A percentile compares a stretch with the other conserved stretches of the same genome.
Evolutionary conservation across 2,888 invertebrate species (phyloP).

Genomic region (Synergus itoensis): DNA sequence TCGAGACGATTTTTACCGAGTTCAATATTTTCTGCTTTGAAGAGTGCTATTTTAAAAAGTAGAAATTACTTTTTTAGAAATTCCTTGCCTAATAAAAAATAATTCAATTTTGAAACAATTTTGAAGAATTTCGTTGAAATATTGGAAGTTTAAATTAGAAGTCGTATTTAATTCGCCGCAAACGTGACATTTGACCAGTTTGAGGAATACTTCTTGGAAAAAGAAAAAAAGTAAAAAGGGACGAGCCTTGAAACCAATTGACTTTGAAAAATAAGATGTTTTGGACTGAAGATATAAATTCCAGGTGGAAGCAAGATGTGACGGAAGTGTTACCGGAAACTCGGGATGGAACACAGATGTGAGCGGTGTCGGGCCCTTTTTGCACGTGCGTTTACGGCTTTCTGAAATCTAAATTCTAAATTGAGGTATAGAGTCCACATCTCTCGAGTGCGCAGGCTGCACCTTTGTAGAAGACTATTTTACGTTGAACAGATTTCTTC

Average conservation of each 20-base stretch:
- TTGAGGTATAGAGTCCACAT: slow-evolving; percentile 33
- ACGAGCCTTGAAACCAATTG: neutral
- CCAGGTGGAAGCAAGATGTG: slow-evolving; percentile 41
- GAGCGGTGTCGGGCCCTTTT: slow-evolving; percentile 22
- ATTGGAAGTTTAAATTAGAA: neutral
- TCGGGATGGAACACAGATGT: slow-evolving; percentile 30
- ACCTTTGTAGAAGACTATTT: neutral
- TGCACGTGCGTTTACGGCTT: slow-evolving; percentile 35
- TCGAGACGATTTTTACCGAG: neutral
- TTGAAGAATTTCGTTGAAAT: neutral
- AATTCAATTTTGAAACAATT: neutral
- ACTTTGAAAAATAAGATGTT: slow-evolving; percentile 30
- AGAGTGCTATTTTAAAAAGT: neutral
- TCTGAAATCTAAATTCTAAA: slow-evolving; percentile 34
- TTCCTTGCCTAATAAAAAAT: neutral
- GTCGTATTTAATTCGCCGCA: neutral
- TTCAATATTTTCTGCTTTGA: neutral
- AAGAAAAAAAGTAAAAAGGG: neutral
- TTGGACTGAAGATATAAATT: slow-evolving; percentile 14
- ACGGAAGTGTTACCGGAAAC: slow-evolving; percentile 39
- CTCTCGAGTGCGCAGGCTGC: slow-evolving; percentile 11
- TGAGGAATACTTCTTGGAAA: neutral
- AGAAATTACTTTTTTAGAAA: neutral
- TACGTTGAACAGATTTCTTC: slow-evolving; percentile 14
- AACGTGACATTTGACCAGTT: neutral